These are phyloP conservation scores for Zaprionus bogoriensis DNA, from an alignment of 2,888 invertebrate species.

Conservation along the genomic window DNA sequence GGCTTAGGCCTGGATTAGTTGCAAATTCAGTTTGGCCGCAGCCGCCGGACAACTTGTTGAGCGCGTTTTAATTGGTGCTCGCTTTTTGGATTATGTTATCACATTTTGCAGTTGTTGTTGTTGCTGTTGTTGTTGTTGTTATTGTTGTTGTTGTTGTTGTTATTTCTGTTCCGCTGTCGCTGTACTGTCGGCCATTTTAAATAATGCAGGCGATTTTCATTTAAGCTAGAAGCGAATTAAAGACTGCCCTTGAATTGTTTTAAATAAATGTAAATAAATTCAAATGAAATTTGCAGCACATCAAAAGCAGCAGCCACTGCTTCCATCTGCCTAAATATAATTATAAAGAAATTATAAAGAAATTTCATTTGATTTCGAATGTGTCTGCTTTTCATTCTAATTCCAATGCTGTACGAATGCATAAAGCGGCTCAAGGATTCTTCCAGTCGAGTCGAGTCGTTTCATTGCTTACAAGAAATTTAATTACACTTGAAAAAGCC, in stretches of 20 bases:
- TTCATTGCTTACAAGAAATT: conserved; percentile 38
- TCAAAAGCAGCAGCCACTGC: conserved; percentile 14
- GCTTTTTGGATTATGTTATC: conserved; percentile 53
- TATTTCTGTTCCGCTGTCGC: too few relatives aligned
- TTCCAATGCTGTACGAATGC: conserved; percentile 11
- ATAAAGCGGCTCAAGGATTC: conserved; percentile 20
- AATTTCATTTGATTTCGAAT: conserved; percentile 33
- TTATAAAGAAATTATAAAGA: conserved; percentile 4
- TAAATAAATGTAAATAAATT: conserved; percentile 21
- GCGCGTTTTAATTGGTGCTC: conserved; percentile 53
- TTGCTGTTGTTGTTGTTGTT: conserved; percentile 5
- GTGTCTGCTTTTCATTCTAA: conserved; percentile 16
- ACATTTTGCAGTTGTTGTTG: conserved; percentile 12
- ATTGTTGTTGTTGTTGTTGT: conserved; percentile 4
- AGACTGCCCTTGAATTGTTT: conserved; percentile 13
- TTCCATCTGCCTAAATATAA: conserved; percentile 3
- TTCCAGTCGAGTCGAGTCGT: conserved; percentile 20
- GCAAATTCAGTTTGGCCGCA: conserved; percentile 39
- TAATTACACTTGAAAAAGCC: conserved; percentile 45
- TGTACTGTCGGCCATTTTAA: conserved; percentile 47
- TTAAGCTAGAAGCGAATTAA: background rate
- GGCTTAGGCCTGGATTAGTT: conserved; percentile 64
- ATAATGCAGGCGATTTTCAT: conserved; percentile 37
- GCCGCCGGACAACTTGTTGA: conserved; percentile 53
- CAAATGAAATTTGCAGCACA: conserved; percentile 4